Evolutionary conservation across 2,888 invertebrate genomes (phyloP), one percentile per base, ranked within the genome.

Genomic region (Smittia aterrima): DNA sequence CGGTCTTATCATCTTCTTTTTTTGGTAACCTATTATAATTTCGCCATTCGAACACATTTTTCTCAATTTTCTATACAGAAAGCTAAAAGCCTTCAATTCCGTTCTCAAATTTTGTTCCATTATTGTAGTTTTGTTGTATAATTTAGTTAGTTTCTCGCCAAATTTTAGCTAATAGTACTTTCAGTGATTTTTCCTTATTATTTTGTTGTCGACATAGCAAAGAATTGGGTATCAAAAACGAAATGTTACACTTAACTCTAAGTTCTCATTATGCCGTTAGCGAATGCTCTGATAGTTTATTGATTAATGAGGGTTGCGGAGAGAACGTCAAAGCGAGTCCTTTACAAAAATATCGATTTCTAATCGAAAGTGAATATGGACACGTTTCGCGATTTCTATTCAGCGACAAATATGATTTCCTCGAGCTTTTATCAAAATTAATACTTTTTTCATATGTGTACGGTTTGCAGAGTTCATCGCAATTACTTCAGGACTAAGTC

Each of bases 141-240:
- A 47, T 47, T 47, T 47, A 47, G 47, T 47, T 47, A 47, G 2
- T 47, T 47, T 47, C 11, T 2, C 47, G 47, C 47, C 47, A 47
- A 47, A 47, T 47, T 47, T 47, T 16, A 47, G 47, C 47, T 47
- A 47, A 47, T 47, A 47, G 47, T 47, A 47, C 47, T 47, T 47
- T 47, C 47, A 47, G 11, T 47, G 47, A 47, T 47, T 47, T 47
- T 16, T 11, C 3, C n/a, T 47, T 13, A n/a, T 47, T 47, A 47
- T 6, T 47, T n/a, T 38, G 4, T 38, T 7, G 38, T 7, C 38
- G 38, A n/a, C 32, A 47, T 47, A 47, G 47, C 47, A 47, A n/a
- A 47, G 47, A 47, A 47, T 47, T 47, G 16, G 47, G 47, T 47
- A 47, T 47, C 47, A 47, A 47, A 38, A 47, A 47, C 11, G 47